phyloP scores from a whole-genome alignment of 2,113 vertebrate genomes.

The Archilochus colubris region DNA sequence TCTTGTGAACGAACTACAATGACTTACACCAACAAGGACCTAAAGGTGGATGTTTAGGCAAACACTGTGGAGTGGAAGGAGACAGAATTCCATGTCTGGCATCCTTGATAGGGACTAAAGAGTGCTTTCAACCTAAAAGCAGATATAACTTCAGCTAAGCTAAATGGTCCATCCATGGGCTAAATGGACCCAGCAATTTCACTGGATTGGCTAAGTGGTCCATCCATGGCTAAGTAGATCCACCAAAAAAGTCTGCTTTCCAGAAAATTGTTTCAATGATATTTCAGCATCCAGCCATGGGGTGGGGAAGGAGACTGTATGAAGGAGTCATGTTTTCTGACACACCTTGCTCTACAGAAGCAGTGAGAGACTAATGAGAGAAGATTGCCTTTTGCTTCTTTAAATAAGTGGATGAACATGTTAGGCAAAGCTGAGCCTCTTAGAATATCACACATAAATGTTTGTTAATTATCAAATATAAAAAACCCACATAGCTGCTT shows the following conservation, averaged over 20 bases:
- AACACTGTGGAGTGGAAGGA: background rate
- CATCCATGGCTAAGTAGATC: too few relatives aligned
- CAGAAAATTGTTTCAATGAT: background rate
- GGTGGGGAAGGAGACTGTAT: background rate
- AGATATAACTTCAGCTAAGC: background rate
- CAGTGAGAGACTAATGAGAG: background rate
- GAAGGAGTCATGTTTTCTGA: background rate
- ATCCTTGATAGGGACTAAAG: background rate
- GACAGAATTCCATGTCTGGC: background rate
- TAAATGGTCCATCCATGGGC: background rate
- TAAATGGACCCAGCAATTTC: background rate
- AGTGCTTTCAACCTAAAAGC: background rate
- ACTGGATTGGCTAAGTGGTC: too few relatives aligned
- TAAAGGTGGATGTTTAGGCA: background rate
- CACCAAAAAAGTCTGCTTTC: background rate
- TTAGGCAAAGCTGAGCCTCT: background rate
- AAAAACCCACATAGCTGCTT: background rate
- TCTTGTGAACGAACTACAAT: background rate
- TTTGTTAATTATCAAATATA: background rate
- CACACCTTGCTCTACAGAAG: background rate
- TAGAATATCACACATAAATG: background rate
- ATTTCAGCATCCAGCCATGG: background rate
- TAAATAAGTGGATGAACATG: background rate
- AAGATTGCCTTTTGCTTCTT: background rate
- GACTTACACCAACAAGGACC: background rate